Evolutionary conservation across 1,140 invertebrate genomes (phyloP).

Genomic region (Acromyrmex heyeri): DNA sequence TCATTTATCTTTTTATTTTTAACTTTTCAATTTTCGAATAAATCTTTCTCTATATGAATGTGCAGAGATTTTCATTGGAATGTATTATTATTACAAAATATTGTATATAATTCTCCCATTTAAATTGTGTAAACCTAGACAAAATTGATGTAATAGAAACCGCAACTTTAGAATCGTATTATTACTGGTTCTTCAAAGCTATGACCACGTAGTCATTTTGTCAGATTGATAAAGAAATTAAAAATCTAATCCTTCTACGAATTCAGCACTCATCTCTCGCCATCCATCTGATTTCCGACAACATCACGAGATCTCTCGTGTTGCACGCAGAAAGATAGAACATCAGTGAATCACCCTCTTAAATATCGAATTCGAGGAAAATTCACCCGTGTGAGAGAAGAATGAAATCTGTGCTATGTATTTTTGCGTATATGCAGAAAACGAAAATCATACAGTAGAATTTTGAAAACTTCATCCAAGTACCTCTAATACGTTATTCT

Average conservation of each 20-base stretch:
- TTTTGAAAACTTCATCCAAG: too few species aligned
- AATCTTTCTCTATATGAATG: background rate
- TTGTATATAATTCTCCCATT: background rate
- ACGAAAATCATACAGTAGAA: background rate
- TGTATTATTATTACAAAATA: background rate
- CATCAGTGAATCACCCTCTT: conserved; percentile 44
- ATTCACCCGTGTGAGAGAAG: conserved; percentile 25
- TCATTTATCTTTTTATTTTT: background rate
- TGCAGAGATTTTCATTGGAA: background rate
- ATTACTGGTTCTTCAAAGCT: background rate
- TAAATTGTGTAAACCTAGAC: background rate
- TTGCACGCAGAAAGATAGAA: conserved; percentile 42
- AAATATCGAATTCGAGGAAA: conserved; percentile 22
- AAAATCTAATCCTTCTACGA: conserved; percentile 28
- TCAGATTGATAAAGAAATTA: conserved; percentile 53
- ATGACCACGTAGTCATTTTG: background rate
- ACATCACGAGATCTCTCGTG: conserved; percentile 35
- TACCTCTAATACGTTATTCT: too few species aligned
- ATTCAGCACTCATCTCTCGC: conserved; percentile 12
- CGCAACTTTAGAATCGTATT: background rate
- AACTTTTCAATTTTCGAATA: conserved; percentile 1
- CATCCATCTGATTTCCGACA: background rate
- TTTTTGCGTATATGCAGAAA: background rate
- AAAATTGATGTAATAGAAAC: background rate
- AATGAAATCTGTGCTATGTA: conserved; percentile 27